phyloP scores from a whole-genome alignment of 2,888 invertebrate species.

The Drosophila prolongata region DNA sequence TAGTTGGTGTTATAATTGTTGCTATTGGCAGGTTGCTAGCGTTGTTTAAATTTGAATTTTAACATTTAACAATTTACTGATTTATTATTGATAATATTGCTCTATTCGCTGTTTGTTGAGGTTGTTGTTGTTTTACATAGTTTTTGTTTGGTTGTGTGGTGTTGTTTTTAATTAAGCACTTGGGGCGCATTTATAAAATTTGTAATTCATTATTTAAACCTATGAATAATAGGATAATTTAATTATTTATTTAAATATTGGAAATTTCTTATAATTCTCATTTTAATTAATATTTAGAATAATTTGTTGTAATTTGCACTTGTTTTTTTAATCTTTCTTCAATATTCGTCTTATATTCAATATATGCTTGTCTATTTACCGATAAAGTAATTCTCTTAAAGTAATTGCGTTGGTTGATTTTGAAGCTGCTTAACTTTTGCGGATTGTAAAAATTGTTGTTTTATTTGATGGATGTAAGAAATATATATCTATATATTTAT shows the following conservation, averaged over 20 bases:
- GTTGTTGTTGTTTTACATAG: constrained; percentile 49
- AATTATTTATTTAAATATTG: constrained; percentile 30
- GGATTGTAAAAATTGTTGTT: constrained; percentile 55
- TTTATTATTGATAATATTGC: constrained; percentile 68
- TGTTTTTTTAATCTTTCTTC: constrained; percentile 16
- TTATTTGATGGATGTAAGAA: constrained; percentile 57
- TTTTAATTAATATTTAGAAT: constrained; percentile 22
- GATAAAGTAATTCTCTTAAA: constrained; percentile 73
- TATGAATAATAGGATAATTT: constrained; percentile 44
- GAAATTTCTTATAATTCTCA: constrained; percentile 21
- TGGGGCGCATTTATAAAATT: constrained; percentile 66
- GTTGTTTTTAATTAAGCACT: constrained; percentile 62
- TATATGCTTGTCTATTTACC: constrained; percentile 20
- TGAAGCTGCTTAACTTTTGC: constrained; percentile 24
- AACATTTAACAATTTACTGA: constrained; percentile 67
- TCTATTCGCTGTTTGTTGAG: constrained; percentile 64
- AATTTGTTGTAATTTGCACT: constrained; percentile 47
- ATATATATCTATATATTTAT: constrained; percentile 45
- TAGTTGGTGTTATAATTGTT: constrained; percentile 53
- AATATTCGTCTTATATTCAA: constrained; percentile 35
- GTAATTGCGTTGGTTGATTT: constrained; percentile 63
- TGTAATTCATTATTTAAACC: constrained; percentile 28
- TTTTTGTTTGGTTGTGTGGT: constrained; percentile 28
- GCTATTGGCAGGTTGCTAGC: constrained; percentile 63
- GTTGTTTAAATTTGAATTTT: constrained; percentile 36